phyloP scores from a whole-genome alignment of 1,140 invertebrate genomes.

The Eubasilissa regina region DNA sequence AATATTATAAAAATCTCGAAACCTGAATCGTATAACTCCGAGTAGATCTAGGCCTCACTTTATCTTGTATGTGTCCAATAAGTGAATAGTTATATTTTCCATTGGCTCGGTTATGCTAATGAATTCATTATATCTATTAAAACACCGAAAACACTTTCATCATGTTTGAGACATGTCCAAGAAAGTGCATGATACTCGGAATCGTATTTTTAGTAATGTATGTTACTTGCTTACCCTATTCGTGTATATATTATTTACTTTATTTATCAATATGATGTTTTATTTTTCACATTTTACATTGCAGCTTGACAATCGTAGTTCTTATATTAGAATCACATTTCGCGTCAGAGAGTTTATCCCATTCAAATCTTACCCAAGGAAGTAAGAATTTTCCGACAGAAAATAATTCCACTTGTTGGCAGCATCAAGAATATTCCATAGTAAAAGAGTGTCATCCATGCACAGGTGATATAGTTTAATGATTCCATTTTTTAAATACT shows the following conservation, averaged over 20 bases:
- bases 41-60: too few relatives aligned
- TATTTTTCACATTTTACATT: constrained; percentile 60
- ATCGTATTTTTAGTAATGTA: constrained; percentile 76
- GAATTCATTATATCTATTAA: neutral
- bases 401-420: constrained; percentile 83
- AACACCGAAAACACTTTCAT: constrained; percentile 21
- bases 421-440: constrained; percentile 79
- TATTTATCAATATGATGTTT: constrained; percentile 27
- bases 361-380: constrained; percentile 68
- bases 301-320: constrained; percentile 82
- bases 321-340: constrained; percentile 85
- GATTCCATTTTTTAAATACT: too few relatives aligned
- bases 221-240: constrained; percentile 61
- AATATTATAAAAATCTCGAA: too few relatives aligned
- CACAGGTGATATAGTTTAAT: constrained; percentile 70
- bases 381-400: constrained; percentile 78
- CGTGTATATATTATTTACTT: neutral
- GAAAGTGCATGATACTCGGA: constrained; percentile 79
- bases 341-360: constrained; percentile 72
- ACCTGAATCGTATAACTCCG: too few relatives aligned
- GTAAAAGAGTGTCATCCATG: constrained; percentile 86
- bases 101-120: neutral
- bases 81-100: too few relatives aligned
- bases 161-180: constrained; percentile 81
- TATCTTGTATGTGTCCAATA: too few relatives aligned